Evolutionary conservation across 1,140 invertebrate species (phyloP).

Genomic region (Bicyclus anynana): DNA sequence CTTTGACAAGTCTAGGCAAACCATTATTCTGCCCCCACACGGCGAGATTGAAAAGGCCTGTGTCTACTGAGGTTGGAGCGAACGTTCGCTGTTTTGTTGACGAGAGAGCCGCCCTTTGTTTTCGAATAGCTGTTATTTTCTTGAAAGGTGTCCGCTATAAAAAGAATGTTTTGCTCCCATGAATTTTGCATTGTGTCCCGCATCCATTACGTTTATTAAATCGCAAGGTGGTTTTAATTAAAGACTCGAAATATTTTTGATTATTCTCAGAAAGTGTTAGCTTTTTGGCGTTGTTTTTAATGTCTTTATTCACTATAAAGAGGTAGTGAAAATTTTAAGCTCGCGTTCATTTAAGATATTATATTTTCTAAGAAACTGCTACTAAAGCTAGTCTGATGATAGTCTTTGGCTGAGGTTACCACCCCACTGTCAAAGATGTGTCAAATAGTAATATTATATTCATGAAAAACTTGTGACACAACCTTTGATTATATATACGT

Average conservation of each 20-base stretch:
- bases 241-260: neutral
- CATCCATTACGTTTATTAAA: conserved; percentile 41
- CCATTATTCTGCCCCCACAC: conserved; percentile 54
- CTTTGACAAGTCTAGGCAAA: too few relatives aligned
- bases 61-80: conserved; percentile 53
- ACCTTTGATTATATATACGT: too few relatives aligned
- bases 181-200: conserved; percentile 54
- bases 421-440: too few relatives aligned
- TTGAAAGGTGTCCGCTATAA: conserved; percentile 50
- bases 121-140: conserved; percentile 61
- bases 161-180: conserved; percentile 60
- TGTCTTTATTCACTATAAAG: too few relatives aligned
- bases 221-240: conserved; percentile 12
- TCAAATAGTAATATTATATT: too few relatives aligned
- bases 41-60: conserved; percentile 68
- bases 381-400: too few relatives aligned
- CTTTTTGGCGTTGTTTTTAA: too few relatives aligned
- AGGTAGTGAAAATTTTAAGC: too few relatives aligned
- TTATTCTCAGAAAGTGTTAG: neutral
- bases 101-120: conserved; percentile 51
- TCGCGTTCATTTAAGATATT: too few relatives aligned
- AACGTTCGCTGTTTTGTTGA: conserved; percentile 50
- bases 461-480: too few relatives aligned
- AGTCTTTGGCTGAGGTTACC: too few relatives aligned
- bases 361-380: too few relatives aligned